Evolutionary conservation across 2,113 vertebrate genomes (phyloP).

Genomic region (Vombatus ursinus): DNA sequence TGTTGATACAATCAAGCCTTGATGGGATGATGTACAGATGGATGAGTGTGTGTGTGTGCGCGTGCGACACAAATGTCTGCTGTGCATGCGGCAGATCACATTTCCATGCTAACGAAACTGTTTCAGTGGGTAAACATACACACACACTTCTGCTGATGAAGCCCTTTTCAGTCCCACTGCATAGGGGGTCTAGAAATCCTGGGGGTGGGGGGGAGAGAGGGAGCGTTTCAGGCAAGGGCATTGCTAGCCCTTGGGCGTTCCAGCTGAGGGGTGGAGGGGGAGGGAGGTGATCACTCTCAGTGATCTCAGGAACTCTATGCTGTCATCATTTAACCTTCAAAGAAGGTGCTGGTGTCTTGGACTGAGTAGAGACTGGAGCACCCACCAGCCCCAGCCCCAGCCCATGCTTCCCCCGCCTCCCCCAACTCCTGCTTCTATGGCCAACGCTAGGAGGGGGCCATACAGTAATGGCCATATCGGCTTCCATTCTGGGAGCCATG

Average conservation of each 20-base stretch:
- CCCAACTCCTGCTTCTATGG: neutral
- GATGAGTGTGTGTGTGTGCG: neutral
- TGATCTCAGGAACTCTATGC: constrained; percentile 3
- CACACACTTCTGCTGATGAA: neutral
- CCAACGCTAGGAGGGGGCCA: constrained; percentile 62
- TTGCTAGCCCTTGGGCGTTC: neutral
- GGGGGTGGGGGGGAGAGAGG: constrained; percentile 28
- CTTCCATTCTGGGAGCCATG: constrained; percentile 62
- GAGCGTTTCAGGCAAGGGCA: neutral
- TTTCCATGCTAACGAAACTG: neutral
- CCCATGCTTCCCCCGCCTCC: neutral
- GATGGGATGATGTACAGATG: constrained; percentile 37
- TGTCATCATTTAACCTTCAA: constrained; percentile 5
- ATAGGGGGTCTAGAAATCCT: constrained; percentile 1
- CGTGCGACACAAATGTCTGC: neutral
- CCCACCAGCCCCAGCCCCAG: neutral
- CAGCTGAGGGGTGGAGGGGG: neutral
- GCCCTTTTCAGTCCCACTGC: neutral
- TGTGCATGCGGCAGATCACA: neutral
- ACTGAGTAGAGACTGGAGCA: neutral
- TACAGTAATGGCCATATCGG: constrained; percentile 26
- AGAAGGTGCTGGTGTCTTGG: constrained; percentile 57
- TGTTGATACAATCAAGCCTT: neutral
- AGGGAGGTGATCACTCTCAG: constrained; percentile 31
- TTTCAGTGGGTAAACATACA: neutral